phyloP scores from a whole-genome alignment of 2,797 vertebrate species.

The Anguilla marmorata region DNA sequence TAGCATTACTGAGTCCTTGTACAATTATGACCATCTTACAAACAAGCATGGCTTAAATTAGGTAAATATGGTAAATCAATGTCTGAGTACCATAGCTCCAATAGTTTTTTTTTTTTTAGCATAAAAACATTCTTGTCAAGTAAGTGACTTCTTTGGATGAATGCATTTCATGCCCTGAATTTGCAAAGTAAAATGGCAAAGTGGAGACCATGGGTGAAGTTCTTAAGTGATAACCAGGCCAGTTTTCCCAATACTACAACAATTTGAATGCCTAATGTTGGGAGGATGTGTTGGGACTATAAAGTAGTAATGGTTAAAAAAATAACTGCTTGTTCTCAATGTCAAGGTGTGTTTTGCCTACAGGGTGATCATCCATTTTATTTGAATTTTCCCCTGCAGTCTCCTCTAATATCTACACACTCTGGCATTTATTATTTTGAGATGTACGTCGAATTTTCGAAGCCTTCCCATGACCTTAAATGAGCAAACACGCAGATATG shows the following conservation, averaged over 20 bases:
- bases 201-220: neutral
- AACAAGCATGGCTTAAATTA: no score
- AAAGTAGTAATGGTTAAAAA: neutral
- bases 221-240: neutral
- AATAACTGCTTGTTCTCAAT: neutral
- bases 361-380: neutral
- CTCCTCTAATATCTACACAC: neutral
- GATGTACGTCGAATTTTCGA: neutral
- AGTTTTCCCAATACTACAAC: neutral
- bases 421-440: neutral
- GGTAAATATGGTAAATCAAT: no score
- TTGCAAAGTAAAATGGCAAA: neutral
- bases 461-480: neutral
- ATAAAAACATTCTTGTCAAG: neutral
- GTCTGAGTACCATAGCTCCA: neutral
- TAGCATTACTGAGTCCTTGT: no score
- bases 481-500: neutral
- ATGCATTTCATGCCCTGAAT: conserved; percentile 1
- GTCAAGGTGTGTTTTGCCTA: neutral
- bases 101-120: neutral
- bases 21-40: no score
- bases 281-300: neutral
- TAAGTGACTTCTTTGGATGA: neutral
- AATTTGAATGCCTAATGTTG: neutral
- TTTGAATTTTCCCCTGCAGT: neutral